Evolutionary conservation across 2,797 vertebrate genomes (phyloP), one percentile per base, ranked within the genome.

Genomic region (Chaetodon trifasciatus): DNA sequence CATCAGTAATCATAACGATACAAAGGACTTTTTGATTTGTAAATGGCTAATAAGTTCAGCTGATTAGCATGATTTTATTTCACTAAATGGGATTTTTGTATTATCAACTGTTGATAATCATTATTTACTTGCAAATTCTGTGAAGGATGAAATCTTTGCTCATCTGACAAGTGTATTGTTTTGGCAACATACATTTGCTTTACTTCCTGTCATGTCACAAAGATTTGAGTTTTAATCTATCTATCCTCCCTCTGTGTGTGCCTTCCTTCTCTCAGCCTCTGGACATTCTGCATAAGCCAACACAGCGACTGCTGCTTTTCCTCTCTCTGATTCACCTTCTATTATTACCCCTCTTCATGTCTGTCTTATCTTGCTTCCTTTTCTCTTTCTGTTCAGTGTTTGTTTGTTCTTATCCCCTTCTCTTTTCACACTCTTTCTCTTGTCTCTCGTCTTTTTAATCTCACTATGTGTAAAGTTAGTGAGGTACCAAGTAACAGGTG

Each of bases 211-310:
- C 47, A 47, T 37, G 28, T 42, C 46, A 74, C 42, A 75, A 19
- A 70, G 47, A 68, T 44, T n/a, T 11, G 23, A 60, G 35, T 42
- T 50, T 75, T 50, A 72, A 67, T 70, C 42, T 19, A 37, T 49
- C 39, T 12, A 23, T 17, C 19, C 65, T 71, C 11, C 67, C n/a
- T 40, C 32, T 39, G 6, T 50, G 4, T 50, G 12, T 16, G 23
- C 52, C n/a, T 42, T 46, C 39, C 46, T 24, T 65, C n/a, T 69
- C 17, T 24, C 53, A 69, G 28, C 42, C 50, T 68, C 28, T 24
- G 50, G 37, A 21, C 16, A 15, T 72, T 75, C 32, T 62, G 52
- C 39, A 57, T 28, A 12, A 68, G 35, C 35, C 32, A 67, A 9
- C 8, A 47, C 49, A 70, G 24, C 39, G 23, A 68, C 40, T 21